Evolutionary conservation across 2,797 vertebrate species (phyloP).

Genomic region (Paramormyrops hopkinsi): DNA sequence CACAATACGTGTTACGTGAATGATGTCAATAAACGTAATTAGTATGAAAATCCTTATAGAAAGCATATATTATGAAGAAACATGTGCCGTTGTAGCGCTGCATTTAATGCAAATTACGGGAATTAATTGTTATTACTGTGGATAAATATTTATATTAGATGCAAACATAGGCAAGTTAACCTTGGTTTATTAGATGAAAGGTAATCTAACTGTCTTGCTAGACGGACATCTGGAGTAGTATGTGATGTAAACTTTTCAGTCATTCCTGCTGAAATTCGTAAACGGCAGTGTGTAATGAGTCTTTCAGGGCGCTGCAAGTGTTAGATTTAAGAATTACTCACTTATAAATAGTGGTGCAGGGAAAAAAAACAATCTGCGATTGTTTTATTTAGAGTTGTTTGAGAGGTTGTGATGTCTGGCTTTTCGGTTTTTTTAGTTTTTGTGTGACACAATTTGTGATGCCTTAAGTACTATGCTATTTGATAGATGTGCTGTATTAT

Average conservation of each 20-base stretch:
- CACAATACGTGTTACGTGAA: not conserved
- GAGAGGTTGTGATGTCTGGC: not conserved
- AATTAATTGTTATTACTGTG: not conserved
- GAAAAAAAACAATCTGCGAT: not conserved
- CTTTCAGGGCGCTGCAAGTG: not conserved
- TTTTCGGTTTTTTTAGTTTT: not conserved
- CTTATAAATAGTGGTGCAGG: not conserved
- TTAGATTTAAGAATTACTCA: not conserved
- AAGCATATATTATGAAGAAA: not conserved
- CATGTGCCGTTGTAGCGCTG: not conserved
- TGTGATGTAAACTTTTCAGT: not conserved
- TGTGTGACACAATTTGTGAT: not conserved
- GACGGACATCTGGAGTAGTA: not conserved
- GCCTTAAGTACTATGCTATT: not conserved
- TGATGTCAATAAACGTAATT: not conserved
- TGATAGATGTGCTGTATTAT: not conserved
- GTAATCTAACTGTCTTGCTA: not conserved
- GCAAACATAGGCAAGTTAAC: not conserved
- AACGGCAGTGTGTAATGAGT: not conserved
- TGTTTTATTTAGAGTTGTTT: not conserved
- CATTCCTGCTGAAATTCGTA: not conserved
- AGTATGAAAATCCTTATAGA: not conserved
- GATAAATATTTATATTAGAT: not conserved
- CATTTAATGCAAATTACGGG: not conserved
- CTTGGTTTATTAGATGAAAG: slow-evolving; percentile 9